These are phyloP conservation scores for Formica aserva DNA, from an alignment of 2,888 invertebrate species.

Conservation along the genomic window DNA sequence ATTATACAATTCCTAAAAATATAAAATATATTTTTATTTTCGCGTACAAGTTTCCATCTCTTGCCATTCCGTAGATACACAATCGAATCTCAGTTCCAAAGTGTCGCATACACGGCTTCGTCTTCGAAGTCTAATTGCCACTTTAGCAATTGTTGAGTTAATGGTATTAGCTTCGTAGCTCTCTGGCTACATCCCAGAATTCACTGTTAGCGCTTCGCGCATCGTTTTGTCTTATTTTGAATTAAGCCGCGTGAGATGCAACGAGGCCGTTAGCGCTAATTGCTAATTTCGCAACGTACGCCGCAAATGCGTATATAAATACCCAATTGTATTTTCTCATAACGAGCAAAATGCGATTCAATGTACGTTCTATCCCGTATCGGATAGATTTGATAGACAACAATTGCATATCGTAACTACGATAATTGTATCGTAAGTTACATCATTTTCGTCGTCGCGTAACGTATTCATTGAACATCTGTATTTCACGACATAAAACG, in stretches of 20 bases:
- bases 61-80: neutral
- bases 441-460: neutral
- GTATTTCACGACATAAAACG: neutral
- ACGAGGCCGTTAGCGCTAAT: slow-evolving; percentile 51
- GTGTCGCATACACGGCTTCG: slow-evolving; percentile 41
- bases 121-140: slow-evolving; percentile 55
- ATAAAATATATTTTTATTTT: neutral
- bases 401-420: neutral
- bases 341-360: slow-evolving; percentile 7
- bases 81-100: slow-evolving; percentile 37
- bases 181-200: slow-evolving; percentile 50
- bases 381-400: slow-evolving; percentile 9
- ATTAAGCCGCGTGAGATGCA: slow-evolving; percentile 39
- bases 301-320: slow-evolving; percentile 43
- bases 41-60: neutral
- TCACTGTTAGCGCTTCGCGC: slow-evolving; percentile 51
- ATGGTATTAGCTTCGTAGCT: slow-evolving; percentile 51
- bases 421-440: neutral
- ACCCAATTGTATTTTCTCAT: slow-evolving; percentile 43
- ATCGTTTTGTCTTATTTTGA: slow-evolving; percentile 49
- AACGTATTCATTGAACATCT: neutral
- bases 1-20: neutral
- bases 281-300: slow-evolving; percentile 49
- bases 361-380: slow-evolving; percentile 12
- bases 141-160: slow-evolving; percentile 55